Conservation (phyloP, 2,113 vertebrate species). For the Nothoprocta pentlandii region DNA sequence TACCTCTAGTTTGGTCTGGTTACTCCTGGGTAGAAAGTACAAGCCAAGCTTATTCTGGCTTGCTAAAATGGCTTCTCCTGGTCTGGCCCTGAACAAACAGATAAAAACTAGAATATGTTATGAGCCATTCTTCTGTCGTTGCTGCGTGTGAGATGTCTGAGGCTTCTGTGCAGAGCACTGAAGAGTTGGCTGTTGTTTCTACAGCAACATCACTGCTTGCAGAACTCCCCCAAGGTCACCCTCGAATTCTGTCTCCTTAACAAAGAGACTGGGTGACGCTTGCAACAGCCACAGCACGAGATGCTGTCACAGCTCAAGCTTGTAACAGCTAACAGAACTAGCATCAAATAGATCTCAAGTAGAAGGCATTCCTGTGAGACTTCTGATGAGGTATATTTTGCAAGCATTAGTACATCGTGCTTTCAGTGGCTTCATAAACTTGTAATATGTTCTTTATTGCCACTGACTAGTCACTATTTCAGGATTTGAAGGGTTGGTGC, state of each 20-base stretch:
- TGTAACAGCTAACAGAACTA: background rate
- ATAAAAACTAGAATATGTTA: background rate
- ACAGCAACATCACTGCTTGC: background rate
- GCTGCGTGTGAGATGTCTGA: background rate
- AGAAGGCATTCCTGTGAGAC: background rate
- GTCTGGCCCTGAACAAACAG: background rate
- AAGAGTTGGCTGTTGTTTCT: background rate
- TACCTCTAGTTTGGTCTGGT: background rate
- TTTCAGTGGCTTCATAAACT: background rate
- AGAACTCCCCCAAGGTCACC: background rate
- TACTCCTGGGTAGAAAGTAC: background rate
- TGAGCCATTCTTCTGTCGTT: slow-evolving; percentile 45
- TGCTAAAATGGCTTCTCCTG: slow-evolving; percentile 20
- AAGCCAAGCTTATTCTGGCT: slow-evolving; percentile 67
- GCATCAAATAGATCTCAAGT: background rate
- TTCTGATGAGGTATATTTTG: background rate
- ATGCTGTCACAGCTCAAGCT: background rate
- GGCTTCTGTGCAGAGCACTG: background rate
- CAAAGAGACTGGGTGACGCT: background rate
- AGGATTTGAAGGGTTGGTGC: background rate
- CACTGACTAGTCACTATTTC: background rate
- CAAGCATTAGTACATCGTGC: background rate
- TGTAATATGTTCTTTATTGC: background rate
- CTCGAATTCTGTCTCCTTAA: background rate
- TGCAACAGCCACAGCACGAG: background rate